Conservation (phyloP, 1,140 invertebrate genomes). For the Camponotus pennsylvanicus region DNA sequence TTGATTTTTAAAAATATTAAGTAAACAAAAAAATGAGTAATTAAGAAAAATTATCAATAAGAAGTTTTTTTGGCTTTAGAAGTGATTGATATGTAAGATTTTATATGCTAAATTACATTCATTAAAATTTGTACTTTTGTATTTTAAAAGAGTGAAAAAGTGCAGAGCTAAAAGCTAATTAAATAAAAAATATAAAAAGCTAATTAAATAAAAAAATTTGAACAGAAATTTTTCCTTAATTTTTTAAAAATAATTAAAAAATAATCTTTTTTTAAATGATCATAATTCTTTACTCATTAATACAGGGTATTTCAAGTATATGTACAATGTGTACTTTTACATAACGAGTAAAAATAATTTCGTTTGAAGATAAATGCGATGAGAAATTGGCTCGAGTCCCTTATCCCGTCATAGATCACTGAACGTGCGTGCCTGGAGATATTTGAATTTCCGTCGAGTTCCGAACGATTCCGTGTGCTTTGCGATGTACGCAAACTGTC, state of each 20-base stretch:
- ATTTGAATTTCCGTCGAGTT: slow-evolving; percentile 67
- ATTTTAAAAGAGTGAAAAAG: neutral
- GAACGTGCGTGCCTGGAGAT: slow-evolving; percentile 12
- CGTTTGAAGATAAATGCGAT: slow-evolving; percentile 11
- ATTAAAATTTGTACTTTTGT: neutral
- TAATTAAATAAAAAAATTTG: neutral
- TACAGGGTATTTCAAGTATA: neutral
- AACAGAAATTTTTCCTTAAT: too few relatives aligned
- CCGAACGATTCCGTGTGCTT: slow-evolving; percentile 68
- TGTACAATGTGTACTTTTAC: neutral
- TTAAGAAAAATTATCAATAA: neutral
- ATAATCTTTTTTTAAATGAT: neutral
- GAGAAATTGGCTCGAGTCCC: slow-evolving; percentile 16
- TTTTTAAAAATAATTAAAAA: too few relatives aligned
- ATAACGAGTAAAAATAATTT: neutral
- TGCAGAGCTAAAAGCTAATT: neutral
- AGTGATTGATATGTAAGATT: neutral
- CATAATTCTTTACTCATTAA: neutral
- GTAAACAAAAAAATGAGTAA: neutral
- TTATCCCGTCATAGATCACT: neutral
- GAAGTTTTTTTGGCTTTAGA: neutral
- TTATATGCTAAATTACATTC: neutral
- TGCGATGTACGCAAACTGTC: slow-evolving; percentile 43
- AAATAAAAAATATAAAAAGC: neutral
- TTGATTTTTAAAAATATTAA: neutral